Evolutionary conservation across 2,888 invertebrate species (phyloP).

Genomic region (Meloe dianella): DNA sequence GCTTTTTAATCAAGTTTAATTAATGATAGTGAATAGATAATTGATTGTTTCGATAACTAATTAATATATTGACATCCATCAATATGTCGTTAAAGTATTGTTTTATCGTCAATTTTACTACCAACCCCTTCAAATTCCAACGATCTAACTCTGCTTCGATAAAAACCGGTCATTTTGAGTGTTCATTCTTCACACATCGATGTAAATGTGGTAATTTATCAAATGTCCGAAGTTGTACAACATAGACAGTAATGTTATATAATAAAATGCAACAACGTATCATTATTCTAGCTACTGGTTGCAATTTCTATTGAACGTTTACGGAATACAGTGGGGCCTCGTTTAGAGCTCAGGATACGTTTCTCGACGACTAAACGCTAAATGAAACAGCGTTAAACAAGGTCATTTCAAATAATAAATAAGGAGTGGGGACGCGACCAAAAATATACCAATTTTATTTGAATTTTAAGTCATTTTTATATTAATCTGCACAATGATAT

Average conservation of each 20-base stretch:
- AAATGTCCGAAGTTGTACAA: slow-evolving; percentile 38
- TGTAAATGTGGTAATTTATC: slow-evolving; percentile 44
- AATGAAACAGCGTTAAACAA: too few relatives aligned
- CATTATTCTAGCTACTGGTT: slow-evolving; percentile 32
- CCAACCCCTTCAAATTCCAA: slow-evolving; percentile 20
- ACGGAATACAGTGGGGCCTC: too few relatives aligned
- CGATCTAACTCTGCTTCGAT: slow-evolving; percentile 16
- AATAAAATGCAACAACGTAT: slow-evolving; percentile 38
- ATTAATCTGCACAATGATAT: too few relatives aligned
- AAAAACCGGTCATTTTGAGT: slow-evolving; percentile 34
- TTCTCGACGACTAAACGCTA: too few relatives aligned
- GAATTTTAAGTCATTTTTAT: too few relatives aligned
- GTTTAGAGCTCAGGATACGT: too few relatives aligned
- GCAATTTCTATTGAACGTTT: slow-evolving; percentile 34
- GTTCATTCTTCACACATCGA: slow-evolving; percentile 42
- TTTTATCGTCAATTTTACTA: slow-evolving; percentile 15
- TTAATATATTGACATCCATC: slow-evolving; percentile 40
- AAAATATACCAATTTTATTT: too few relatives aligned
- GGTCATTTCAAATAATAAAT: too few relatives aligned
- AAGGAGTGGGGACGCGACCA: too few relatives aligned
- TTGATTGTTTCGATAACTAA: slow-evolving; percentile 38
- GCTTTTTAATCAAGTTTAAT: slow-evolving; percentile 20
- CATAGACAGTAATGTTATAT: slow-evolving; percentile 37
- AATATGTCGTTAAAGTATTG: slow-evolving; percentile 27
- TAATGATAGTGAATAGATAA: slow-evolving; percentile 24